These are phyloP conservation scores for Hemaris fuciformis DNA, from an alignment of 2,888 invertebrate genomes.

Conservation along the genomic window DNA sequence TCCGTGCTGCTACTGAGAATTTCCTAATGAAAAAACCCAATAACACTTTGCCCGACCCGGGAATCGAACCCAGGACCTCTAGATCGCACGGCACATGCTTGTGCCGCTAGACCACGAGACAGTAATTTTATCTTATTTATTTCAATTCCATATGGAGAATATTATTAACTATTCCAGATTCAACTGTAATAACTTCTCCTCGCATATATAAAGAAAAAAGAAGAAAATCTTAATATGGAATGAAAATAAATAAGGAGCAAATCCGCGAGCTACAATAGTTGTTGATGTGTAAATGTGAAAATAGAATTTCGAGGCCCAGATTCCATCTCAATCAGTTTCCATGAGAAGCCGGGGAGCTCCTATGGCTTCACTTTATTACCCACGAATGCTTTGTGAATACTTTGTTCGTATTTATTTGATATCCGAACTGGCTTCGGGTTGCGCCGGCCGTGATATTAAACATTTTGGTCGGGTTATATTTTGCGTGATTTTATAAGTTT, in stretches of 20 bases:
- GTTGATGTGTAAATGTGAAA: background rate
- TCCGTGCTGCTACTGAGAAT: no score
- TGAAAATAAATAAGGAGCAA: background rate
- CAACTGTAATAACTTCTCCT: no score
- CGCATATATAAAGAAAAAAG: background rate
- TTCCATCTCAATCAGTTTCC: background rate
- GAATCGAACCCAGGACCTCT: no score
- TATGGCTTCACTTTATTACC: constrained; percentile 2
- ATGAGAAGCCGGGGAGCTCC: background rate
- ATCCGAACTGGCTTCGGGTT: background rate
- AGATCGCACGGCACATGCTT: no score
- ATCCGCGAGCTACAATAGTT: background rate
- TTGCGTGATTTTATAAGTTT: background rate
- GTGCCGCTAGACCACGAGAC: no score
- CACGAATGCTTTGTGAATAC: background rate
- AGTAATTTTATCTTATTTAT: no score
- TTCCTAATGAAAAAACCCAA: no score
- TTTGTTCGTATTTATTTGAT: background rate
- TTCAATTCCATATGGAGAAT: no score
- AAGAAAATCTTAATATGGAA: no score
- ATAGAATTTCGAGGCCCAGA: background rate
- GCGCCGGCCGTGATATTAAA: background rate
- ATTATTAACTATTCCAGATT: no score
- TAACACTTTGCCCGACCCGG: no score
- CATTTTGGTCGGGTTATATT: background rate